A percentile compares a stretch with the other conserved stretches of the same genome.
phyloP scores from a whole-genome alignment of 2,888 invertebrate species.

The Ptychoptera albimana region DNA sequence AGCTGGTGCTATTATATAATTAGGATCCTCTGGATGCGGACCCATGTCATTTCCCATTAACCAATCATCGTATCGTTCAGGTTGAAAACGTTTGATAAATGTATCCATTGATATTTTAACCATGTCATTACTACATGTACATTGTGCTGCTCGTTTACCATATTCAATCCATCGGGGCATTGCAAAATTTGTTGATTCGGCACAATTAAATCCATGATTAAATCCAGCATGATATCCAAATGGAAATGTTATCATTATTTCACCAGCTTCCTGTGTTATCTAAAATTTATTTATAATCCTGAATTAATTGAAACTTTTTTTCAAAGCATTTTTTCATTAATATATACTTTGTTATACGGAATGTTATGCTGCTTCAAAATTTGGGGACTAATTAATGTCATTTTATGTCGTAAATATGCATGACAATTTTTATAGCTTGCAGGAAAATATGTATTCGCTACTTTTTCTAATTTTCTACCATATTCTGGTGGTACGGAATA shows the following conservation, averaged over 20 bases:
- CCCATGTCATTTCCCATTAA: constrained; percentile 75
- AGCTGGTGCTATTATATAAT: constrained; percentile 30
- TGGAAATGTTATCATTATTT: constrained; percentile 99
- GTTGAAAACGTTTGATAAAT: constrained; percentile 84
- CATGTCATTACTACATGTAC: constrained; percentile 54
- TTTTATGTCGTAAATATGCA: constrained; percentile 29
- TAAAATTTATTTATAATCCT: too few species aligned
- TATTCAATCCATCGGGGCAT: constrained; percentile 95
- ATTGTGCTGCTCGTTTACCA: constrained; percentile 73
- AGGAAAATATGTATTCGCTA: constrained; percentile 25
- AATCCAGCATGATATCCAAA: constrained; percentile 97
- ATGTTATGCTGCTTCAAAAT: constrained; percentile 27
- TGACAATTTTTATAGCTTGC: constrained; percentile 26
- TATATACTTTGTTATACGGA: constrained; percentile 37
- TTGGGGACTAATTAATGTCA: constrained; percentile 29
- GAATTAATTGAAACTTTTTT: too few species aligned
- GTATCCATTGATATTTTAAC: constrained; percentile 98
- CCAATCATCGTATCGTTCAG: constrained; percentile 84
- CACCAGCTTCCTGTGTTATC: constrained; percentile 86
- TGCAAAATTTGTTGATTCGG: constrained; percentile 98
- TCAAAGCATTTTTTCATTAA: too few species aligned
- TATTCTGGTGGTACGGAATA: constrained; percentile 28
- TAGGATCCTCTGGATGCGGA: constrained; percentile 74
- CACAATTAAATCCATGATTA: constrained; percentile 97
- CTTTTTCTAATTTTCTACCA: constrained; percentile 24